Evolutionary conservation across 2,888 invertebrate species (phyloP).

Genomic region (Chloromyia formosa): DNA sequence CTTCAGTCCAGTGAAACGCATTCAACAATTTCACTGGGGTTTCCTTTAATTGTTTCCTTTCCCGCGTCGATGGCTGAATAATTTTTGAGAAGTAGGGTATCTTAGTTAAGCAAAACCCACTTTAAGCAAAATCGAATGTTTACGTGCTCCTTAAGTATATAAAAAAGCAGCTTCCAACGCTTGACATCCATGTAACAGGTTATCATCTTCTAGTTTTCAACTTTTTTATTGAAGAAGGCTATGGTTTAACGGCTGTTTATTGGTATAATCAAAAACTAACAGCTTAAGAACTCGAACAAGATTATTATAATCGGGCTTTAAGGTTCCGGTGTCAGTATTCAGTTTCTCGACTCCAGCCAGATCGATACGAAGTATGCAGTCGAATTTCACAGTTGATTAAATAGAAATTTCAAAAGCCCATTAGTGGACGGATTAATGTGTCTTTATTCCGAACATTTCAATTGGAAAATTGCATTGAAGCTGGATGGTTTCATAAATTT

Average conservation of each 20-base stretch:
- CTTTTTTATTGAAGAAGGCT: not conserved
- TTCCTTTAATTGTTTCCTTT: too few species aligned
- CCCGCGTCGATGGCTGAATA: too few species aligned
- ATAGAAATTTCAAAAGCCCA: constrained; percentile 22
- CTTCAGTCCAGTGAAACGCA: too few species aligned
- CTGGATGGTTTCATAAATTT: not conserved
- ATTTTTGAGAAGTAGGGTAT: too few species aligned
- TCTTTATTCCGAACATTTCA: not conserved
- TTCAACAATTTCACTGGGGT: too few species aligned
- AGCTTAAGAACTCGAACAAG: constrained; percentile 37
- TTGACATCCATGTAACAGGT: too few species aligned
- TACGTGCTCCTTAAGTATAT: too few species aligned
- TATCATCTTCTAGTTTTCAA: too few species aligned
- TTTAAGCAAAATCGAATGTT: too few species aligned
- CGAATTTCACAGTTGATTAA: constrained; percentile 37
- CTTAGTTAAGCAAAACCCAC: too few species aligned
- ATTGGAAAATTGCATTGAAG: not conserved
- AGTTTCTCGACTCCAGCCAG: too few species aligned
- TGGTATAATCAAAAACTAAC: constrained; percentile 22
- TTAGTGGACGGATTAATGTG: constrained; percentile 15
- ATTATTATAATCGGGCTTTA: constrained; percentile 36
- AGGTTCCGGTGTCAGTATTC: constrained; percentile 9
- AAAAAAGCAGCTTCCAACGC: too few species aligned
- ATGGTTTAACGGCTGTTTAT: constrained; percentile 36
- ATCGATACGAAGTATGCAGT: not conserved